Conservation (phyloP, 2,888 invertebrate genomes). For the Rhaphigaster nebulosa region DNA sequence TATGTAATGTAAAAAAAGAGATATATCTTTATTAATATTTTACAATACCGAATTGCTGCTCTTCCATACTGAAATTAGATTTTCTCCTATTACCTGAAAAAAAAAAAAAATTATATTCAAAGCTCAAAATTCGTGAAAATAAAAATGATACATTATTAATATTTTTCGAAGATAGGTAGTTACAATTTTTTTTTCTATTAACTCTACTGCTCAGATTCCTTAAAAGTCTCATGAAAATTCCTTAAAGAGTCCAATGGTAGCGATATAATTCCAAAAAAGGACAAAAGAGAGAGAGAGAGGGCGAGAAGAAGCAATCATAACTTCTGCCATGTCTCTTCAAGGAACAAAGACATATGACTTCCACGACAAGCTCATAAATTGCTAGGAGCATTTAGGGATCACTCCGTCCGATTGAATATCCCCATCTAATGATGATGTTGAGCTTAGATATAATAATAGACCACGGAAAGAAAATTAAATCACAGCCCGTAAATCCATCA, state of each 20-base stretch:
- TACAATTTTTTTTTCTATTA: not conserved
- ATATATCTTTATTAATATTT: not conserved
- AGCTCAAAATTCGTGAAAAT: not conserved
- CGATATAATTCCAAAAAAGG: not conserved
- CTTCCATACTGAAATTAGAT: not conserved
- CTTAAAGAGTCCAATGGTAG: not conserved
- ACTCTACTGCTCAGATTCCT: too few species aligned
- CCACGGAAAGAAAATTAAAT: not conserved
- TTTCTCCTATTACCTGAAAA: not conserved
- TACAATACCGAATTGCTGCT: not conserved
- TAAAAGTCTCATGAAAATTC: not conserved
- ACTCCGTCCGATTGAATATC: constrained; percentile 14
- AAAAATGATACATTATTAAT: not conserved
- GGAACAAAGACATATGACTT: constrained; percentile 18
- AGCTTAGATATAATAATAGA: constrained; percentile 11
- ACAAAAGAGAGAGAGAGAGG: not conserved
- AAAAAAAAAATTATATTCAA: not conserved
- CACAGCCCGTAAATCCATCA: not conserved
- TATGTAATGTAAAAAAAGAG: not conserved
- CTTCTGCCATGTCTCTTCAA: not conserved
- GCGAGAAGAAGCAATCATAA: not conserved
- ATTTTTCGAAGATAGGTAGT: not conserved
- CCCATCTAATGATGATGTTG: not conserved
- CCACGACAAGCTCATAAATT: not conserved
- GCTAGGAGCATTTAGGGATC: constrained; percentile 4